Percentiles rank a stretch among this genome's conserved stretches.
Conservation (phyloP, 2,113 vertebrate species). For the Varanus salvator region DNA sequence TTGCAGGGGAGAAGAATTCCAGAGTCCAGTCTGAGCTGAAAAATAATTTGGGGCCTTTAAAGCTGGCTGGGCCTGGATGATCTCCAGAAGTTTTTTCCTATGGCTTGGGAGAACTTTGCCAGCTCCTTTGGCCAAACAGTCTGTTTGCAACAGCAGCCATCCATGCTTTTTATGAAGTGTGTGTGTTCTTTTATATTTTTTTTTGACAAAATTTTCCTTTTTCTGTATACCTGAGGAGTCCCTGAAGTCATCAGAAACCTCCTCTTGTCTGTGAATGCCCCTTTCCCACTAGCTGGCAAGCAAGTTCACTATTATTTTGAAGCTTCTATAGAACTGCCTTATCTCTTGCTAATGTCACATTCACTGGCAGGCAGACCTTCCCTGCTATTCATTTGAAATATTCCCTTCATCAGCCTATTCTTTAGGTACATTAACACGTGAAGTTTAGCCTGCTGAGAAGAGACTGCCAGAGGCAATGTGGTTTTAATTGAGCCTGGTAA, state of each 20-base stretch:
- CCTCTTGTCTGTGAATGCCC: not conserved
- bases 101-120: no score
- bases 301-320: not conserved
- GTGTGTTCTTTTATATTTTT: no score
- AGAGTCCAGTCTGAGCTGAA: not conserved
- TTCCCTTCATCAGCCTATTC: not conserved
- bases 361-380: not conserved
- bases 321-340: not conserved
- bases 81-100: no score
- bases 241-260: not conserved
- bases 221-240: not conserved
- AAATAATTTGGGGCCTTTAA: not conserved
- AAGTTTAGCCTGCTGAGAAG: not conserved
- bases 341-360: not conserved
- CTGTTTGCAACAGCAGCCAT: not conserved
- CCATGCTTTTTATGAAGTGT: not conserved
- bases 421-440: slow-evolving; percentile 1
- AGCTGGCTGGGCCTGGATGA: no score
- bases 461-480: not conserved
- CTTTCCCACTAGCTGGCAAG: not conserved
- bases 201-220: not conserved
- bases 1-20: not conserved
- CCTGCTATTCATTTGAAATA: slow-evolving; percentile 1
- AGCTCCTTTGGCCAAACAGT: not conserved
- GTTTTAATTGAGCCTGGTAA: slow-evolving; percentile 26